Evolutionary conservation across 2,888 invertebrate species (phyloP), one percentile per base, ranked within the genome.

Genomic region (Allacma fusca): DNA sequence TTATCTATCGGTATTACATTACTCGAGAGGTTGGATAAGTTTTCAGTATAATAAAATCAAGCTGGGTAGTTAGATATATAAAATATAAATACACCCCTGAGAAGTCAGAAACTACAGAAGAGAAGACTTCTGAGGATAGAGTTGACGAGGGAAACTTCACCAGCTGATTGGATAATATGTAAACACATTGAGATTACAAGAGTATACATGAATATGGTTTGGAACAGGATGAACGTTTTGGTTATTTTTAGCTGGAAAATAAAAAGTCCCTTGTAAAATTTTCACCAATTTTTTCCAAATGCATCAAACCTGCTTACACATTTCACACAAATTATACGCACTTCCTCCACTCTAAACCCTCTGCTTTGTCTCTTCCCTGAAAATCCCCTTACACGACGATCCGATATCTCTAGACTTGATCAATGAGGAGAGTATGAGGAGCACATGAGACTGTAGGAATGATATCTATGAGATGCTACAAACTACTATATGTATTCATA

Each of bases 1-100:
- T 34, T 29, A 68, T 68, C 68, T 68, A 68, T 68, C 43, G 68
- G 68, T 68, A 68, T 68, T 68, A 40, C 68, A 68, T 68, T 68
- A 68, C 68, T 28, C n/a, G 68, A 26, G 62, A 62, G 5, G 24
- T 62, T 62, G 62, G 62, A 26, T 24, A 62, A 62, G 9, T 62
- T 23, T 62, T 12, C 13, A 24, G 62, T 2, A 16, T 24, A 62
- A 24, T 23, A 62, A 62, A 62, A 23, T n/a, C 5, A 19, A 26
- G 16, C 62, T 62, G 2, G 7, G 4, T 62, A 16, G 23, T 19
- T 23, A 62, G 2, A 7, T 23, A 19, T 26, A 62, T 24, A 57
- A 57, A n/a, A n/a, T n/a, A n/a, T n/a, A n/a, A n/a, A n/a, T n/a
- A n/a, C n/a, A n/a, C n/a, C n/a, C n/a, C n/a, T n/a, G n/a, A n/a